phyloP scores from a whole-genome alignment of 2,113 vertebrate species.

The Passerina amoena region DNA sequence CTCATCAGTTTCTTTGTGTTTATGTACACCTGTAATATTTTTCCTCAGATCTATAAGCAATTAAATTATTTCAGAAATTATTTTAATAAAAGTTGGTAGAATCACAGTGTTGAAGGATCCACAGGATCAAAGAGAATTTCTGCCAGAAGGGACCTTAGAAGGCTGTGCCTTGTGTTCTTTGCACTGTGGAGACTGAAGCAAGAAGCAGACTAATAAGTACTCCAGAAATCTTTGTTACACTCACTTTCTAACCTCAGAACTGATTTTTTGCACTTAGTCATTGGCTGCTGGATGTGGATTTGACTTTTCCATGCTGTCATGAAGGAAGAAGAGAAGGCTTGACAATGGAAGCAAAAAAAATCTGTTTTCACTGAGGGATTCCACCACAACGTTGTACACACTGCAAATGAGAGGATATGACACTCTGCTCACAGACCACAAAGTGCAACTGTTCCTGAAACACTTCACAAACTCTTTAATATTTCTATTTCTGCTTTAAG shows the following conservation, averaged over 20 bases:
- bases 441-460: neutral
- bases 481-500: neutral
- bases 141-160: neutral
- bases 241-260: neutral
- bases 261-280: neutral
- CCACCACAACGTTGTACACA: neutral
- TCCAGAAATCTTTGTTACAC: neutral
- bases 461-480: neutral
- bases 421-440: fast-evolving
- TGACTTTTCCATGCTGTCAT: neutral
- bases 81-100: neutral
- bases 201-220: neutral
- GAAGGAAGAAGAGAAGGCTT: neutral
- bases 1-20: neutral
- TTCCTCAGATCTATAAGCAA: neutral
- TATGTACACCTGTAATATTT: neutral
- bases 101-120: neutral
- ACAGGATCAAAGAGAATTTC: neutral
- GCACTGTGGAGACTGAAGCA: neutral
- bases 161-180: neutral
- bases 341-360: neutral
- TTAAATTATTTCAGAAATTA: neutral
- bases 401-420: fast-evolving
- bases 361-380: neutral
- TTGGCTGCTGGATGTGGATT: fast-evolving